Base-by-base conservation (phyloP, 2,113 vertebrate genomes). In the Neomonachus schauinslandi region DNA sequence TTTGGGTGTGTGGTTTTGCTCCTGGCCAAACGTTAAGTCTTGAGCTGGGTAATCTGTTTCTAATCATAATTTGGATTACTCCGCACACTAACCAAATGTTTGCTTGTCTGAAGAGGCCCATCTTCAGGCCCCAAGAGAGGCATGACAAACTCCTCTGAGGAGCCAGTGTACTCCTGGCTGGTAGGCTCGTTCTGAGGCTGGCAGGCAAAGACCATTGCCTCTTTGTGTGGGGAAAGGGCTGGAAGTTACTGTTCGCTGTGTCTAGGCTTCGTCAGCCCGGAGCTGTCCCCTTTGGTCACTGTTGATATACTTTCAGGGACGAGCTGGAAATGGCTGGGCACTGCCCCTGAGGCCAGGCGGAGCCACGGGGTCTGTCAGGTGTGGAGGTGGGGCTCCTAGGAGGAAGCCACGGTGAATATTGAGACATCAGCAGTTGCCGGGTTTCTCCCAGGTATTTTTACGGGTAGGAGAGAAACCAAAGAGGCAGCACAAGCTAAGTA, bases 41-140 rank as follows among this genome's bases (percentile, higher is more conserved):
- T 14, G 59, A 93, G 21, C 79, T 93, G 39, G 63, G 15, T 92
- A 93, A 93, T 96, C 89, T 95, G 86, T 86, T 94, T 96, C 90
- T 72, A 84, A 90, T 95, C 90, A 96, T 88, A 94, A 88, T 92
- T 96, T 93, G 89, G 69, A 87, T 87, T 86, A 76, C 24, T 16
- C 24, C 24, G 69, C 69, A 91, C 26, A 91, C 36, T 95, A 92
- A 82, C 74, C 79, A 87, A 96, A 87, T 96, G 74, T 90, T 91
- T 96, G n/a, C 67, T 51, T 96, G 36, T 81, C 36, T 91, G 71
- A 79, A 36, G 57, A 94, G 61, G 72, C 42, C 89, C 76, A 3
- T 21, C 7, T 53, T 28, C 79, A 80, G 91, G 82, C 53, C 69
- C 57, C 42, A 76, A 76, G 46, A 57, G 86, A 71, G 18, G 28